A percentile compares a stretch with the other conserved stretches of the same genome.
Conservation (phyloP, 2,888 invertebrate species). For the Choristoneura rosaceana region DNA sequence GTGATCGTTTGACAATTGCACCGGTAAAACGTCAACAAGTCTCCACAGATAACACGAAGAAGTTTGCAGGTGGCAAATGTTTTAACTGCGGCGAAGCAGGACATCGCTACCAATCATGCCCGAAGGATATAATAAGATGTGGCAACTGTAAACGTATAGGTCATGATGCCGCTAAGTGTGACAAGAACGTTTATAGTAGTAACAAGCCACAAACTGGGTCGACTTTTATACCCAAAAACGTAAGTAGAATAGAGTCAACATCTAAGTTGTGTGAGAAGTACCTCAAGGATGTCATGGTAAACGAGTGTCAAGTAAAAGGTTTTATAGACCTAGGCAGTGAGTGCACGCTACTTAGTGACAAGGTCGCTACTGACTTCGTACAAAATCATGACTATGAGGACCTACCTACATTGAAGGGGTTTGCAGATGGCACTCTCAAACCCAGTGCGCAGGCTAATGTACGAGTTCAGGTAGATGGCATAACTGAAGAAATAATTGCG, state of each 20-base stretch:
- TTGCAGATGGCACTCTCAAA: conserved; percentile 5
- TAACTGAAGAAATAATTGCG: neutral
- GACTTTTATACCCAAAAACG: neutral
- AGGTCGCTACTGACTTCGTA: no score
- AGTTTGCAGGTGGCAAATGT: neutral
- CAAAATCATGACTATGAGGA: neutral
- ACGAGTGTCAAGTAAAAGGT: neutral
- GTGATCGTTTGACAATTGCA: neutral
- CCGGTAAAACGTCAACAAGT: neutral
- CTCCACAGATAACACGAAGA: no score
- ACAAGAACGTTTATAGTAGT: neutral
- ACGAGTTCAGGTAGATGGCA: neutral
- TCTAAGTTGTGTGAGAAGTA: neutral
- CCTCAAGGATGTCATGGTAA: conserved; percentile 1
- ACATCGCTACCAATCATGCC: neutral
- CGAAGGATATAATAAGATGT: conserved; percentile 15
- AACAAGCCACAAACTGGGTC: neutral
- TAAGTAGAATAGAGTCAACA: neutral
- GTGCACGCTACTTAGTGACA: conserved; percentile 8
- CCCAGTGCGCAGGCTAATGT: conserved; percentile 3
- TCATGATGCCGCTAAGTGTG: conserved; percentile 12
- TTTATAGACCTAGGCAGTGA: conserved; percentile 9
- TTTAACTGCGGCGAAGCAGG: conserved; percentile 22
- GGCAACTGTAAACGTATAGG: conserved; percentile 12
- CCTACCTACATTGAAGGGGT: conserved; percentile 3